Percentiles rank a stretch among this genome's conserved stretches.
phyloP scores from a whole-genome alignment of 2,797 vertebrate species.

The Phylloscopus collybita region DNA sequence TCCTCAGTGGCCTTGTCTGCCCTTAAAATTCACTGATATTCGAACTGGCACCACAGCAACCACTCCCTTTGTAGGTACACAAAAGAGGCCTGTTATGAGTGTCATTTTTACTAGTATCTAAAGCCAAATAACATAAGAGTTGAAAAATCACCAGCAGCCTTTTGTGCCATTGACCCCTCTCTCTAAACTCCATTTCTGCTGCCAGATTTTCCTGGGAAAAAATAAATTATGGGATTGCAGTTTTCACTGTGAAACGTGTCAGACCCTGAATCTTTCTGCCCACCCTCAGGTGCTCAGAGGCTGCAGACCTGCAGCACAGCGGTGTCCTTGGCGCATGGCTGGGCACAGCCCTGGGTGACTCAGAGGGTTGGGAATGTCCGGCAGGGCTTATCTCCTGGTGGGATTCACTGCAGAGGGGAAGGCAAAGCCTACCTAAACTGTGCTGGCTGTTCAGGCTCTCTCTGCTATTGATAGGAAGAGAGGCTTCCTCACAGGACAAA shows the following conservation, averaged over 20 bases:
- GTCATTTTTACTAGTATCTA: not conserved
- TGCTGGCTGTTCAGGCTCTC: not conserved
- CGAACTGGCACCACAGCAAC: not conserved
- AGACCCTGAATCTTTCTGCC: not conserved
- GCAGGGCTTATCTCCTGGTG: not conserved
- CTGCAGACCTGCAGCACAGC: not conserved
- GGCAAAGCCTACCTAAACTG: not conserved
- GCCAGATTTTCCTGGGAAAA: not conserved
- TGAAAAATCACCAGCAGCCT: not conserved
- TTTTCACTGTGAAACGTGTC: fast-evolving
- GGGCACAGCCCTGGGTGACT: not conserved
- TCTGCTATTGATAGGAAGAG: not conserved
- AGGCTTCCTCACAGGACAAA: not conserved
- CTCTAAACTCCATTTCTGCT: not conserved
- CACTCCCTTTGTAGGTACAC: not conserved
- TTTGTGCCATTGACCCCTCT: not conserved
- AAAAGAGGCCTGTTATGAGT: not conserved
- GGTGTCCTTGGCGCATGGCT: not conserved
- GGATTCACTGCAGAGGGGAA: not conserved
- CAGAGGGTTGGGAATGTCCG: not conserved
- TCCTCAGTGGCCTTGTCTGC: not conserved
- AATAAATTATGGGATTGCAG: fast-evolving
- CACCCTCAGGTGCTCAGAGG: not conserved
- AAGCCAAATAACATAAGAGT: not conserved
- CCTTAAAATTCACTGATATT: not conserved